phyloP scores from a whole-genome alignment of 2,797 vertebrate genomes.

The Gadopsis marmoratus region DNA sequence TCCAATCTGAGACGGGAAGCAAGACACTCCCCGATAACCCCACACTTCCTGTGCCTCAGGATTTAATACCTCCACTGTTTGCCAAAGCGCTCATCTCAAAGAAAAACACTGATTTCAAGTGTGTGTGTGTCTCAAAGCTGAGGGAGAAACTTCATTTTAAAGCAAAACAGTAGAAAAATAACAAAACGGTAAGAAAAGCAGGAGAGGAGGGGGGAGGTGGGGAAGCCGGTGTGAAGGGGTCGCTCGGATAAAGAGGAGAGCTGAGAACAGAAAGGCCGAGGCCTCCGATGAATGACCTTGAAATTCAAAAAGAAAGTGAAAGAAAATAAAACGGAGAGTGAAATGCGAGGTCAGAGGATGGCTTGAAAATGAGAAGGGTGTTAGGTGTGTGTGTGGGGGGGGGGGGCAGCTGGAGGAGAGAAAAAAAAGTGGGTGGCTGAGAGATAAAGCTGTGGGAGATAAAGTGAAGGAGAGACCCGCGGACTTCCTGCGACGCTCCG shows the following conservation, averaged over 20 bases:
- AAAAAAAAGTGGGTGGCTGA: constrained; percentile 1
- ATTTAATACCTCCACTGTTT: constrained; percentile 69
- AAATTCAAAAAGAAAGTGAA: constrained; percentile 51
- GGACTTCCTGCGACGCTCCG: constrained; percentile 74
- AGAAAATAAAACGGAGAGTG: constrained; percentile 27
- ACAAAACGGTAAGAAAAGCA: too few relatives aligned
- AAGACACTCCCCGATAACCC: constrained; percentile 78
- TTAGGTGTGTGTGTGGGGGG: constrained; percentile 22
- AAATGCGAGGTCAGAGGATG: constrained; percentile 30
- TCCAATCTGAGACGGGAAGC: constrained; percentile 75
- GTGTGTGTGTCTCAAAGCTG: constrained; percentile 11
- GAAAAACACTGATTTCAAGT: constrained; percentile 51
- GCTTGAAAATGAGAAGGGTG: constrained; percentile 31
- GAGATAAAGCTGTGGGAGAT: constrained; percentile 64
- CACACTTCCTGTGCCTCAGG: constrained; percentile 70
- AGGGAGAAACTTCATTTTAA: constrained; percentile 33
- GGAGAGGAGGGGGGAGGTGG: too few relatives aligned
- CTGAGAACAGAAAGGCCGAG: constrained; percentile 14
- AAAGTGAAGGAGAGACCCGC: constrained; percentile 61
- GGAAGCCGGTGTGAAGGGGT: too few relatives aligned
- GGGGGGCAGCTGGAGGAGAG: constrained; percentile 48
- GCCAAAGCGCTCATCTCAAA: constrained; percentile 62
- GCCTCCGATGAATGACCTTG: background rate
- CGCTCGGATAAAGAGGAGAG: constrained; percentile 27
- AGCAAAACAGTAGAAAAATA: too few relatives aligned